These are phyloP conservation scores for Drosophila atripex DNA, from an alignment of 2,888 invertebrate species.

Conservation along the genomic window DNA sequence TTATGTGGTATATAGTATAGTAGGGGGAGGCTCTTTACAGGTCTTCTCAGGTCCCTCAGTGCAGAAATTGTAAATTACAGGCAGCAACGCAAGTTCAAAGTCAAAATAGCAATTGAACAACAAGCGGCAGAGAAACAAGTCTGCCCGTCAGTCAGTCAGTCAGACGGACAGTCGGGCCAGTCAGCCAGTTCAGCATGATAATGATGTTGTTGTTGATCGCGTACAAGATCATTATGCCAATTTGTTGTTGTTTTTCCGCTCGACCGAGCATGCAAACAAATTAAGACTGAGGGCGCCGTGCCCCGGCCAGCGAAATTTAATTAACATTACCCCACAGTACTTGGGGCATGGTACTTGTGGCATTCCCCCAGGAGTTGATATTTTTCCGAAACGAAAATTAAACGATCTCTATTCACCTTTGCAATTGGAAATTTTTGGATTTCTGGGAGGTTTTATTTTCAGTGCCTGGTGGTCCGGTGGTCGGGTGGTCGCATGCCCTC, in stretches of 20 bases:
- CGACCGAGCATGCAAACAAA: constrained; percentile 74
- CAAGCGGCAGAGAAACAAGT: constrained; percentile 10
- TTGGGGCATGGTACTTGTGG: not conserved
- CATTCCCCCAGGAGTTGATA: too few species aligned
- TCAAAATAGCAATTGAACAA: constrained; percentile 41
- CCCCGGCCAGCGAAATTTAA: constrained; percentile 65
- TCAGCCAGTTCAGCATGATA: constrained; percentile 9
- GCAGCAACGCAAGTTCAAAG: constrained; percentile 54
- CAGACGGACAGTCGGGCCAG: not conserved
- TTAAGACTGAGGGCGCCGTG: constrained; percentile 60
- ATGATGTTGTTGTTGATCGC: constrained; percentile 36
- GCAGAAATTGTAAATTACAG: constrained; percentile 51
- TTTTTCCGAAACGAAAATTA: too few species aligned
- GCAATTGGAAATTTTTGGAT: not conserved
- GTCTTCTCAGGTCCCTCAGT: constrained; percentile 6
- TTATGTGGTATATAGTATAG: constrained; percentile 1
- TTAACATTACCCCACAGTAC: constrained; percentile 58
- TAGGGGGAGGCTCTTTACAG: constrained; percentile 21
- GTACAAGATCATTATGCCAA: constrained; percentile 67
- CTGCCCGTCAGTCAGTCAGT: constrained; percentile 28
- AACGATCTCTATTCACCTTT: too few species aligned
- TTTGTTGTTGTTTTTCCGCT: constrained; percentile 72
- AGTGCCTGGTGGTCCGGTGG: constrained; percentile 10
- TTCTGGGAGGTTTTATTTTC: constrained; percentile 10
- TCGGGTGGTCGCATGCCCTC: constrained; percentile 47